phyloP scores from a whole-genome alignment of 2,888 invertebrate genomes.

The Drosophila rubida region DNA sequence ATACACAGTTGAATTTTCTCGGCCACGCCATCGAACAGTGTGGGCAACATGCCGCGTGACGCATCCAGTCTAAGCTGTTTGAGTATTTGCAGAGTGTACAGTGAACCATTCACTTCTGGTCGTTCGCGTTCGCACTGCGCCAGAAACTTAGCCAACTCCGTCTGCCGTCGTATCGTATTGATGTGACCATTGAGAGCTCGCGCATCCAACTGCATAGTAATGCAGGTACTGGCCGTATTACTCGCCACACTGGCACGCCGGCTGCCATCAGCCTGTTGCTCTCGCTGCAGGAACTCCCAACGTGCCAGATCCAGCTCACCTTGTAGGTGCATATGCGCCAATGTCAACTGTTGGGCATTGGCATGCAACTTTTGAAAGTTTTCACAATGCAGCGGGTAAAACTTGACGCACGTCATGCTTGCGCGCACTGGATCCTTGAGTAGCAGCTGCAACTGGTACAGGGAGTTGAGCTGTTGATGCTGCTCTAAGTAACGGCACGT shows the following conservation, averaged over 20 bases:
- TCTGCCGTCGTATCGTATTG: slow-evolving; percentile 91
- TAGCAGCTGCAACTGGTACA: slow-evolving; percentile 90
- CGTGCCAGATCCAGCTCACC: slow-evolving; percentile 87
- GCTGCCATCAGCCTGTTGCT: slow-evolving; percentile 69
- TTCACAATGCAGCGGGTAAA: slow-evolving; percentile 88
- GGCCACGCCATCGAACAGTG: slow-evolving; percentile 89
- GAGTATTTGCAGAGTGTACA: slow-evolving; percentile 72
- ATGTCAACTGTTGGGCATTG: slow-evolving; percentile 86
- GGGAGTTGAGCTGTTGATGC: slow-evolving; percentile 88
- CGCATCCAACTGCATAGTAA: slow-evolving; percentile 90
- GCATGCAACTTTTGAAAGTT: slow-evolving; percentile 86
- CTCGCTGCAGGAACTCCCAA: slow-evolving; percentile 86
- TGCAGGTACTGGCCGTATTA: slow-evolving; percentile 51
- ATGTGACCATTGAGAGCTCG: slow-evolving; percentile 91
- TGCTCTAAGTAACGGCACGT: slow-evolving; percentile 90
- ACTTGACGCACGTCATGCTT: slow-evolving; percentile 91
- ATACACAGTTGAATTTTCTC: slow-evolving; percentile 90
- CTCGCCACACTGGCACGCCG: slow-evolving; percentile 66
- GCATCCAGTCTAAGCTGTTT: slow-evolving; percentile 81
- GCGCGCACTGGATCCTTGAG: slow-evolving; percentile 91
- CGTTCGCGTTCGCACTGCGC: slow-evolving; percentile 86
- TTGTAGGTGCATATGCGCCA: slow-evolving; percentile 89
- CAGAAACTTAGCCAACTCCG: slow-evolving; percentile 91
- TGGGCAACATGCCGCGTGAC: slow-evolving; percentile 86
- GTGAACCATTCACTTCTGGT: slow-evolving; percentile 20